These are phyloP conservation scores for Calameuta pallipes DNA, from an alignment of 2,888 invertebrate genomes.

Conservation along the genomic window DNA sequence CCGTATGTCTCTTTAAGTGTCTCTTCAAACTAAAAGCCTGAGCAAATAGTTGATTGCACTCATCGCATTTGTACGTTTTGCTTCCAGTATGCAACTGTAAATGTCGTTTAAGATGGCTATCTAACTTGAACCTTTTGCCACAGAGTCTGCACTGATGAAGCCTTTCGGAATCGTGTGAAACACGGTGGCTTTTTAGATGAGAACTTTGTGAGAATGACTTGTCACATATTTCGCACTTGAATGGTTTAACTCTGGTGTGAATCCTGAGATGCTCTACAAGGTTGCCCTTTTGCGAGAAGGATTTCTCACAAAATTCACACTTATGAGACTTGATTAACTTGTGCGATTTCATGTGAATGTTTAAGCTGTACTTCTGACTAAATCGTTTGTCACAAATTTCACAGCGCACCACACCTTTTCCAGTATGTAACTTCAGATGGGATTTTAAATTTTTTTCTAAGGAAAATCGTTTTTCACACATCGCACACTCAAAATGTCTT, in stretches of 20 bases:
- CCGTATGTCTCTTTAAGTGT: conserved; percentile 67
- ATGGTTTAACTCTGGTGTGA: conserved; percentile 61
- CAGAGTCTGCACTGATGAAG: conserved; percentile 60
- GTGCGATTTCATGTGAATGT: conserved; percentile 59
- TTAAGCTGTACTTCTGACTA: conserved; percentile 57
- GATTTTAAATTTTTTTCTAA: conserved; percentile 53
- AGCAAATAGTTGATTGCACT: conserved; percentile 67
- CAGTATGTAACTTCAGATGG: conserved; percentile 56
- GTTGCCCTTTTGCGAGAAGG: conserved; percentile 57
- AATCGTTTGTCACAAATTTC: conserved; percentile 64
- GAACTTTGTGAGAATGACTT: conserved; percentile 61
- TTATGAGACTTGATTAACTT: conserved; percentile 51
- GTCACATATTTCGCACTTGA: conserved; percentile 54
- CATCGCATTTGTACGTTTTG: conserved; percentile 61
- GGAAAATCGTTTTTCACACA: conserved; percentile 54
- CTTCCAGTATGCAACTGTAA: conserved; percentile 52
- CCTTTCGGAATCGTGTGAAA: conserved; percentile 50
- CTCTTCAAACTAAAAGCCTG: conserved; percentile 68
- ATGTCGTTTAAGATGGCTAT: conserved; percentile 61
- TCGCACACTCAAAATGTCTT: conserved; percentile 50
- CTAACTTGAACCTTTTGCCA: conserved; percentile 59
- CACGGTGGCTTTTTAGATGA: conserved; percentile 59
- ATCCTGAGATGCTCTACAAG: conserved; percentile 59
- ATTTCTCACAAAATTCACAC: conserved; percentile 59
- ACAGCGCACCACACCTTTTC: conserved; percentile 56